Conservation (phyloP, 2,888 invertebrate species). For the Lithosia quadra region DNA sequence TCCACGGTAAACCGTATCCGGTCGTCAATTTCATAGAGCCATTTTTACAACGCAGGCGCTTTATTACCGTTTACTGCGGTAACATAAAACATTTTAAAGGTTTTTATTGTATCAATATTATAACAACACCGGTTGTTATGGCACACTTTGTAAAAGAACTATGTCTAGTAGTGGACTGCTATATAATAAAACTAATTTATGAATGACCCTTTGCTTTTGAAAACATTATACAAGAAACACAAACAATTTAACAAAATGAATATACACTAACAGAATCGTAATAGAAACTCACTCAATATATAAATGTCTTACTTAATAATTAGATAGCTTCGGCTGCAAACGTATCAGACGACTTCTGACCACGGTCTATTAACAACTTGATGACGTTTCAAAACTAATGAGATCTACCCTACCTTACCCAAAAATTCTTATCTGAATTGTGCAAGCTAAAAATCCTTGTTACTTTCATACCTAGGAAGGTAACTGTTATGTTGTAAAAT, state of each 20-base stretch:
- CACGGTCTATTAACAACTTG: not conserved
- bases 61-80: too few species aligned
- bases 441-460: too few species aligned
- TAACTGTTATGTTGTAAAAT: too few species aligned
- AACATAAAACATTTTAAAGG: too few species aligned
- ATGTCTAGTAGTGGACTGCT: not conserved
- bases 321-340: conserved; percentile 45
- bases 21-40: too few species aligned
- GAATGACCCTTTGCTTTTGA: conserved; percentile 12
- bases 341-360: conserved; percentile 15
- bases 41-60: too few species aligned
- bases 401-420: too few species aligned
- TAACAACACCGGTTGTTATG: not conserved
- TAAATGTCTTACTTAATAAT: conserved; percentile 38
- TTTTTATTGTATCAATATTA: too few species aligned
- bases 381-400: not conserved
- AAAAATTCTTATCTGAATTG: too few species aligned
- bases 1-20: too few species aligned
- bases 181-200: conserved; percentile 19
- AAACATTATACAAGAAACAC: conserved; percentile 16
- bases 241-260: conserved; percentile 35
- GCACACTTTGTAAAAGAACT: too few species aligned
- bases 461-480: too few species aligned
- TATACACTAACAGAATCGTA: conserved; percentile 39
- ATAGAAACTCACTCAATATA: conserved; percentile 29